phyloP scores from a whole-genome alignment of 2,888 invertebrate species.

The Caenorhabditis becei region DNA sequence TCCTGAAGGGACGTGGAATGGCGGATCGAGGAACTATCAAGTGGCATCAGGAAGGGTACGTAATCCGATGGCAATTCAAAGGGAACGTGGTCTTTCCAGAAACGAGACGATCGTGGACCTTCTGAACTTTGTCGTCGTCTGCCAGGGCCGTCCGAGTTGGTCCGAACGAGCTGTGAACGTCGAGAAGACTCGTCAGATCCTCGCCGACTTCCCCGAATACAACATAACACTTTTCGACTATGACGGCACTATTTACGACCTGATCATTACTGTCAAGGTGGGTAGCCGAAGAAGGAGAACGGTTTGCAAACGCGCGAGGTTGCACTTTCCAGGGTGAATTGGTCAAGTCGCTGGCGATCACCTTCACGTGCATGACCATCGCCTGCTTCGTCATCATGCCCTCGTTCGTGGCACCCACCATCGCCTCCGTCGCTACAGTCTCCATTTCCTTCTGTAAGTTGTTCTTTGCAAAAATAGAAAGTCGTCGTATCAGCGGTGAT shows the following conservation, averaged over 20 bases:
- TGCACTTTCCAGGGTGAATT: slow-evolving; percentile 71
- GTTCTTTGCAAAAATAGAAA: not conserved
- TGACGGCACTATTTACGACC: slow-evolving; percentile 79
- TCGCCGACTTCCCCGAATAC: slow-evolving; percentile 73
- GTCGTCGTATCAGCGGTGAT: too few species aligned
- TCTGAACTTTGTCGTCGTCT: slow-evolving; percentile 75
- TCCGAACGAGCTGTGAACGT: slow-evolving; percentile 70
- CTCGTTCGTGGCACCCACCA: slow-evolving; percentile 67
- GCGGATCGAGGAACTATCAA: slow-evolving; percentile 68
- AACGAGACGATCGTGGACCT: slow-evolving; percentile 67
- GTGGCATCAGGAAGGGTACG: slow-evolving; percentile 60
- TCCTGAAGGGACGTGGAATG: slow-evolving; percentile 64
- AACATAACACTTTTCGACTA: slow-evolving; percentile 78
- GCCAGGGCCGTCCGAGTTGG: slow-evolving; percentile 70
- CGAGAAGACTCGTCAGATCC: slow-evolving; percentile 69
- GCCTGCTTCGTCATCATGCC: slow-evolving; percentile 78
- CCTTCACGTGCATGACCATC: slow-evolving; percentile 77
- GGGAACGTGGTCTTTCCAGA: slow-evolving; percentile 25
- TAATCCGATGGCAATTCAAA: not conserved
- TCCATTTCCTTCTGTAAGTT: slow-evolving; percentile 76
- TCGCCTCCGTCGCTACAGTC: slow-evolving; percentile 75
- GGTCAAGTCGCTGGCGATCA: slow-evolving; percentile 76
- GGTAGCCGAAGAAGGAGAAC: too few species aligned
- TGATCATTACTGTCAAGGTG: slow-evolving; percentile 78
- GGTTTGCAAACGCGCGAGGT: slow-evolving; percentile 2